Evolutionary conservation across 2,113 vertebrate genomes (phyloP), one percentile per base, ranked within the genome.

Genomic region (Sander lucioperca): DNA sequence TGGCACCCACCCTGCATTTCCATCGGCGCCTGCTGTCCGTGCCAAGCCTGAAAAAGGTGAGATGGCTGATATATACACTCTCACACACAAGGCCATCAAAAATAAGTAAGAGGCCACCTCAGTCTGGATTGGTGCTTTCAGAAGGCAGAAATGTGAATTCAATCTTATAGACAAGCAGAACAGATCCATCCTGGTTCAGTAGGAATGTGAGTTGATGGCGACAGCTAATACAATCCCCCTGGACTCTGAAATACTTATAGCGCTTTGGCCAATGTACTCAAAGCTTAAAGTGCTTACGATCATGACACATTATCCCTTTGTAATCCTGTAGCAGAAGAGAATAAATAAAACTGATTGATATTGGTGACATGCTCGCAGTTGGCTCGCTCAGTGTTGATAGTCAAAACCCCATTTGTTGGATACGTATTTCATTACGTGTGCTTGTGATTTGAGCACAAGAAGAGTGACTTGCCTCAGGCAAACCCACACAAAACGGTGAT

Each of bases 401-500:
- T 90, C 87, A 79, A 87, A 91, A 84, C 71, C 74, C 56, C 89
- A 92, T n/a, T 51, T 45, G 51, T 62, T 77, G 79, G 54, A 87
- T 74, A 59, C 43, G 43, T 65, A 68, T 89, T 89, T 80, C 79
- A 90, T 27, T 83, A 86, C 65, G 86, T 84, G 86, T 69, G 70
- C 85, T 92, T 91, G 91, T 25, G 47, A 93, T 87, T 82, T 93
- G 94, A 88, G 80, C 47, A 43, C 67, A 59, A 47, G 69, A 56
- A 80, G 74, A 70, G 84, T 93, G 91, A 90, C 89, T 77, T 66
- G 88, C 86, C 81, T 65, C 90, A 83, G 96, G 95, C 95, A 94
- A 96, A 95, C 92, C 94, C 86, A 86, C 92, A 87, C 89, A 95
- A 90, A 80, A 94, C 75, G 75, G 84, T 95, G 95, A 96, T 94